Evolutionary conservation across 2,113 vertebrate genomes (phyloP).

Genomic region (Potamarius usumacintae): DNA sequence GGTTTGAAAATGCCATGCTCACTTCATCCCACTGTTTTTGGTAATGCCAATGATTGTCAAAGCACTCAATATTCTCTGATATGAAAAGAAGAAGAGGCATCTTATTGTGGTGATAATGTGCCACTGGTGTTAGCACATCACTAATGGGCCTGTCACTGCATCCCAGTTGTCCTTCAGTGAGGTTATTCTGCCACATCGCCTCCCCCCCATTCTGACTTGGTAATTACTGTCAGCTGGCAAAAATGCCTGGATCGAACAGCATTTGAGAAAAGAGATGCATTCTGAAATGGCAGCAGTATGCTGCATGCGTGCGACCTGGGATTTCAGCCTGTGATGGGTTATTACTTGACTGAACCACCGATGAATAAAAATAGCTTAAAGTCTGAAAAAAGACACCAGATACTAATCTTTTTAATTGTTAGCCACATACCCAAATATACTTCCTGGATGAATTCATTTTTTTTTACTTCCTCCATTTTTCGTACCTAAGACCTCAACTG

Average conservation of each 20-base stretch:
- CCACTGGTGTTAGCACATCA: constrained; percentile 22
- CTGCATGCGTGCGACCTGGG: not conserved
- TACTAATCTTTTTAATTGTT: not conserved
- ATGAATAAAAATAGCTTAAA: constrained; percentile 12
- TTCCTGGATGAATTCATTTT: not conserved
- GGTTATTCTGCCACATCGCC: constrained; percentile 1
- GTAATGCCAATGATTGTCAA: not conserved
- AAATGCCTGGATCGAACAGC: constrained; percentile 45
- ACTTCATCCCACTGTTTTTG: not conserved
- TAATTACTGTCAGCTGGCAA: constrained; percentile 47
- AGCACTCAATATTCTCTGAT: not conserved
- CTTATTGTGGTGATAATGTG: constrained; percentile 1
- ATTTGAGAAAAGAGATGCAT: constrained; percentile 23
- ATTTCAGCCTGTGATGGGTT: constrained; percentile 5
- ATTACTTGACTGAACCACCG: constrained; percentile 31
- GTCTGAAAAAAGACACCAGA: constrained; percentile 9
- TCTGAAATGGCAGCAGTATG: constrained; percentile 18
- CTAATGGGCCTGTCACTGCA: constrained; percentile 42
- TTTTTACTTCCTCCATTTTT: not conserved
- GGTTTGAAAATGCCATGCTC: not conserved
- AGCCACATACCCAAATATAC: not conserved
- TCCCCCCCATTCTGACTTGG: constrained; percentile 15
- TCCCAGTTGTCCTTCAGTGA: constrained; percentile 35
- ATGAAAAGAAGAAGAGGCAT: constrained; percentile 30
- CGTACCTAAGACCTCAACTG: not conserved